Conservation (phyloP, 2,113 vertebrate genomes). For the Collichthys lucidus region DNA sequence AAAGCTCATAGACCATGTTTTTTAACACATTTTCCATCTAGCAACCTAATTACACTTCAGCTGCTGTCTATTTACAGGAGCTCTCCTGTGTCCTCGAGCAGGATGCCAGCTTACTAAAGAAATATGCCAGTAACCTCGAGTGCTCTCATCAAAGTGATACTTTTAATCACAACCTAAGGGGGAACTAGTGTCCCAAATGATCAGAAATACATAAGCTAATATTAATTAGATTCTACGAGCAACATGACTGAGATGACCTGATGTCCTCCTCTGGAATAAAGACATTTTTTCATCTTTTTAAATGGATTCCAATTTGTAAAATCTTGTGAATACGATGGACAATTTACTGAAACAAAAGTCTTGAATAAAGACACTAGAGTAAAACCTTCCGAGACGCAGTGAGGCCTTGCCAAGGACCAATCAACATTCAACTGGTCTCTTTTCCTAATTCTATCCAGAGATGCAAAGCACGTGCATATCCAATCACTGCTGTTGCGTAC, state of each 20-base stretch:
- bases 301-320: not conserved
- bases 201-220: constrained; percentile 1
- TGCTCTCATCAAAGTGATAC: not conserved
- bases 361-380: not conserved
- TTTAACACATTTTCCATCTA: constrained; percentile 11
- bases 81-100: not conserved
- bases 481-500: not conserved
- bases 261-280: not conserved
- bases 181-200: not conserved
- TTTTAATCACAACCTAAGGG: not conserved
- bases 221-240: not conserved
- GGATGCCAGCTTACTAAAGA: constrained; percentile 2
- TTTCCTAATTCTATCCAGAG: not conserved
- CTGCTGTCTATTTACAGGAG: constrained; percentile 34
- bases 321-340: not conserved
- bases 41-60: constrained; percentile 2
- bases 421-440: not conserved
- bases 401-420: not conserved
- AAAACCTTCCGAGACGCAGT: not conserved
- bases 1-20: not conserved
- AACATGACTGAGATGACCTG: not conserved
- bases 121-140: not conserved
- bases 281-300: not conserved
- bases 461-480: not conserved
- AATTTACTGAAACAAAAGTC: not conserved